phyloP scores from a whole-genome alignment of 2,113 vertebrate species.

The Atractosteus spatula region DNA sequence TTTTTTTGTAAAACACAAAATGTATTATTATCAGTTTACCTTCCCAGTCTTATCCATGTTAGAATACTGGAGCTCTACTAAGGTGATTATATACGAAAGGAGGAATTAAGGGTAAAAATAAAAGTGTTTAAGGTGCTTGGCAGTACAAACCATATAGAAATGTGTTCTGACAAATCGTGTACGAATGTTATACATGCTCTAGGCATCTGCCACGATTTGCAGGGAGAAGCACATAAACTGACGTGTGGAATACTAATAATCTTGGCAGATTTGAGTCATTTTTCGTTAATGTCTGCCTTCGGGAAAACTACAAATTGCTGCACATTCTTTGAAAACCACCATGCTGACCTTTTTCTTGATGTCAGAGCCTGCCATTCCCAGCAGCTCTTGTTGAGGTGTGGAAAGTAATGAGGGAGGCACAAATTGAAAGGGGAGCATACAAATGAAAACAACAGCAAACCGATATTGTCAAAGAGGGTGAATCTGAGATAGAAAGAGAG shows the following conservation, averaged over 20 bases:
- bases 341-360: neutral
- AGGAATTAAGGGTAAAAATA: no score
- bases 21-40: no score
- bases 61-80: no score
- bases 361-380: constrained; percentile 1
- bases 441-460: neutral
- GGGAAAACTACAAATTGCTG: constrained; percentile 4
- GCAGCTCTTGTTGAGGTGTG: constrained; percentile 3
- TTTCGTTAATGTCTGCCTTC: neutral
- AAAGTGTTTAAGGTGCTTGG: no score
- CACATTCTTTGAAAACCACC: neutral
- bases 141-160: no score
- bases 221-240: neutral
- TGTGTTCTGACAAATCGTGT: neutral
- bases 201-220: constrained; percentile 1
- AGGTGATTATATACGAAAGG: no score
- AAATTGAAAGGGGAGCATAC: constrained; percentile 2
- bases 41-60: no score
- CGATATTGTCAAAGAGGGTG: neutral
- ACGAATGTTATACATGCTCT: neutral
- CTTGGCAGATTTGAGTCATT: neutral
- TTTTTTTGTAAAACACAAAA: no score
- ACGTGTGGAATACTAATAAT: neutral
- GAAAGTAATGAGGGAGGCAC: neutral
- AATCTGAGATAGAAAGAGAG: neutral